Percentiles rank a stretch among this genome's conserved stretches.
Evolutionary conservation across 2,113 vertebrate species (phyloP).

Genomic region (Cervus canadensis): DNA sequence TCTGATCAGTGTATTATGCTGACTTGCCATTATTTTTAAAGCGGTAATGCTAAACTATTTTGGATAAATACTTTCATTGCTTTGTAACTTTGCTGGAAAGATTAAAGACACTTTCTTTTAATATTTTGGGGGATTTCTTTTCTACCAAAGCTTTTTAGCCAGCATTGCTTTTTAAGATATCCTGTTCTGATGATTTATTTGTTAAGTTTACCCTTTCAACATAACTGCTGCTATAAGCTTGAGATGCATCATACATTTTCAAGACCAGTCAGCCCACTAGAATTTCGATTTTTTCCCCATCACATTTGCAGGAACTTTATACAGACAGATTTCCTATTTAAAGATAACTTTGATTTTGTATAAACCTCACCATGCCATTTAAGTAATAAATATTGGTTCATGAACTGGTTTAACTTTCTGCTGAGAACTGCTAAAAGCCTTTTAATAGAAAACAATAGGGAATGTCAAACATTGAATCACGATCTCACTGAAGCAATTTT

Average conservation of each 20-base stretch:
- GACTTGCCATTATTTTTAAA: slow-evolving; percentile 56
- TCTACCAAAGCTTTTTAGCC: background rate
- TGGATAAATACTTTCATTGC: slow-evolving; percentile 20
- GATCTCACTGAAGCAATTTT: slow-evolving; percentile 44
- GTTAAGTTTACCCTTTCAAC: slow-evolving; percentile 25
- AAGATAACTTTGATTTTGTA: slow-evolving; percentile 56
- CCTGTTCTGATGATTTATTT: slow-evolving; percentile 52
- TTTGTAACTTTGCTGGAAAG: slow-evolving; percentile 30
- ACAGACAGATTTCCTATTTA: background rate
- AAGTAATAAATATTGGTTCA: slow-evolving; percentile 27
- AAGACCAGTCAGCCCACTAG: slow-evolving; percentile 25
- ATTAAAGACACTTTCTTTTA: slow-evolving; percentile 50
- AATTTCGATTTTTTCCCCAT: background rate
- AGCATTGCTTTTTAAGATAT: slow-evolving; percentile 4
- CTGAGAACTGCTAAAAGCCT: slow-evolving; percentile 64
- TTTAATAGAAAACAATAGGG: slow-evolving; percentile 72
- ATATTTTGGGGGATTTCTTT: slow-evolving; percentile 27
- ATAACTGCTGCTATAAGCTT: slow-evolving; percentile 25
- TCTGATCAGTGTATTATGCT: slow-evolving; percentile 30
- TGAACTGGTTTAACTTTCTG: slow-evolving; percentile 63
- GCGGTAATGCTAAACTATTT: slow-evolving; percentile 32
- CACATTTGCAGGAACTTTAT: slow-evolving; percentile 37
- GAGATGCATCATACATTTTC: slow-evolving; percentile 30
- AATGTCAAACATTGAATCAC: slow-evolving; percentile 59
- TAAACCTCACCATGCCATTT: slow-evolving; percentile 36